Conservation (phyloP, 1,140 invertebrate species). For the Caenorhabditis latens region DNA sequence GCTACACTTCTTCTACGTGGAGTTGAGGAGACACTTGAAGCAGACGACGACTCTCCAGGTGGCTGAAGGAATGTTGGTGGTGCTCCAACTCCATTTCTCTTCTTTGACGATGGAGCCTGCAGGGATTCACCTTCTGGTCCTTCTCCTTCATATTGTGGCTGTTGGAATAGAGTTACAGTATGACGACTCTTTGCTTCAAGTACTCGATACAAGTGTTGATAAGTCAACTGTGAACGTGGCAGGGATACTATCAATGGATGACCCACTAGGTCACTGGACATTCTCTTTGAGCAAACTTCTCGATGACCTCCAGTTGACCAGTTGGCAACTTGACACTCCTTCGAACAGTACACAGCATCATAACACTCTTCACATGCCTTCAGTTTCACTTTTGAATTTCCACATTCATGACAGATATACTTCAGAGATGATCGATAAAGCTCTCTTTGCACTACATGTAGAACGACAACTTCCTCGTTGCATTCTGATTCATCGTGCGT, state of each 20-base stretch:
- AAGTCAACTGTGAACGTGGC: conserved; percentile 79
- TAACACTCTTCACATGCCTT: conserved; percentile 67
- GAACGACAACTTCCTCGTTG: conserved; percentile 64
- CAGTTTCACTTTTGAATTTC: conserved; percentile 38
- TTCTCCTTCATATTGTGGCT: conserved; percentile 22
- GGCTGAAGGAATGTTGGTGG: conserved; percentile 51
- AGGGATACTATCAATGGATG: conserved; percentile 80
- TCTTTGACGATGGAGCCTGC: conserved; percentile 15
- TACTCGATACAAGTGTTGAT: conserved; percentile 78
- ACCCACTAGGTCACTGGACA: conserved; percentile 78
- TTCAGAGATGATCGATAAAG: conserved; percentile 53
- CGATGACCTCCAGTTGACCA: conserved; percentile 64
- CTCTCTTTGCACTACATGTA: conserved; percentile 63
- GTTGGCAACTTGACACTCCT: conserved; percentile 67
- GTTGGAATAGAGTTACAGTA: conserved; percentile 55
- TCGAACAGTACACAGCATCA: conserved; percentile 73
- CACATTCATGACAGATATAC: conserved; percentile 59
- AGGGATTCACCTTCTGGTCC: conserved; percentile 9
- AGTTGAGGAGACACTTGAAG: conserved; percentile 44
- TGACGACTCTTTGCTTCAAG: conserved; percentile 79
- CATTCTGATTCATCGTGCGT: conserved; percentile 59
- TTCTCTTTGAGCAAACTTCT: conserved; percentile 52
- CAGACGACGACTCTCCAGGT: conserved; percentile 27
- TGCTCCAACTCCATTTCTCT: conserved; percentile 57
- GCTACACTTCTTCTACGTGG: conserved; percentile 53